Conservation (phyloP, 92 coral and sea anemone genomes). For the Zoanthus gigantus region DNA sequence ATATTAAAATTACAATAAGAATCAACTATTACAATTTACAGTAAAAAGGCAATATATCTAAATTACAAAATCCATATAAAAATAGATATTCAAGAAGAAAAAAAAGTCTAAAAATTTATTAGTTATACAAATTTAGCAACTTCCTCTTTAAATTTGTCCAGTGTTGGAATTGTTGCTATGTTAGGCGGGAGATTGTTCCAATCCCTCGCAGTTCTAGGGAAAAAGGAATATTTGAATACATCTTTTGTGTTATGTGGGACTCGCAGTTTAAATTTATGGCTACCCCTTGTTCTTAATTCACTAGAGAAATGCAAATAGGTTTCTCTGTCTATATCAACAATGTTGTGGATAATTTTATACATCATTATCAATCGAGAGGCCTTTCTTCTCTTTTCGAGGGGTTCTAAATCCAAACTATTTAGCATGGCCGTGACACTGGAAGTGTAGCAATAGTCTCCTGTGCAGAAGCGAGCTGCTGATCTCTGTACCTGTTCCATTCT, state of each 20-base stretch:
- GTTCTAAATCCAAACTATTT: conserved; percentile 29
- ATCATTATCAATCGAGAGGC: conserved; percentile 51
- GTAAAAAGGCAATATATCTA: conserved; percentile 24
- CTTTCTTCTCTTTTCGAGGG: conserved; percentile 64
- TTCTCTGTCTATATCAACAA: conserved; percentile 44
- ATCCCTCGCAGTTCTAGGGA: conserved; percentile 53
- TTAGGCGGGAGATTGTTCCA: conserved; percentile 1
- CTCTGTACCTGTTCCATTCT: conserved; percentile 55
- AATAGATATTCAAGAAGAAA: conserved; percentile 27
- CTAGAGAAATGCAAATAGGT: conserved; percentile 50
- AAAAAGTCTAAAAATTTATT: conserved; percentile 32
- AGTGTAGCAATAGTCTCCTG: conserved; percentile 56
- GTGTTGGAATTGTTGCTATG: conserved; percentile 49
- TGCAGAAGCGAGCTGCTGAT: conserved; percentile 59
- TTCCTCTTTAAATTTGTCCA: conserved; percentile 52
- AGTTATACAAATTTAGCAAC: not conserved
- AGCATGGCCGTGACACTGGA: conserved; percentile 50
- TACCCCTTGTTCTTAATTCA: not conserved
- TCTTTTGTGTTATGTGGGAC: conserved; percentile 43
- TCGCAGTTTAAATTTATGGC: conserved; percentile 2
- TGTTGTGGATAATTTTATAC: conserved; percentile 50
- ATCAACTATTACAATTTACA: not conserved
- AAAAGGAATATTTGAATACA: conserved; percentile 51
- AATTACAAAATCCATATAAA: conserved; percentile 35
- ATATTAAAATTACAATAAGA: too few relatives aligned